phyloP scores from a whole-genome alignment of 2,113 vertebrate genomes.

The Cavia porcellus region DNA sequence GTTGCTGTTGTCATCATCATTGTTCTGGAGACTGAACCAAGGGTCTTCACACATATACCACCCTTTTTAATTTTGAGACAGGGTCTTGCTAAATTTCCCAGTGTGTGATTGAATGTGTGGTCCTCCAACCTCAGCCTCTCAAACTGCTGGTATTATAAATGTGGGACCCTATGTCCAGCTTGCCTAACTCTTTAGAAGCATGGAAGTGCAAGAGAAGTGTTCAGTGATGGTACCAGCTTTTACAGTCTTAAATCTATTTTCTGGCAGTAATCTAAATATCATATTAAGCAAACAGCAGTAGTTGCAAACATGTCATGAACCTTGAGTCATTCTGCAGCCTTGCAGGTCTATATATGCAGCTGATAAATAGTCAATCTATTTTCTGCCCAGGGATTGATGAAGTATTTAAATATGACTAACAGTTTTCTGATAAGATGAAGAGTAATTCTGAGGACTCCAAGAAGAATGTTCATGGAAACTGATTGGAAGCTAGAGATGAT shows the following conservation, averaged over 20 bases:
- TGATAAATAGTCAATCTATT: background rate
- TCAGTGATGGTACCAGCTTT: background rate
- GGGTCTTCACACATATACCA: background rate
- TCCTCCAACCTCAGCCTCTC: background rate
- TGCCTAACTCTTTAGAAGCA: background rate
- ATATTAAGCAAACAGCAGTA: background rate
- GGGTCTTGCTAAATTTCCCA: background rate
- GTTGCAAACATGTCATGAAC: background rate
- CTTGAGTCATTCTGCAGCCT: background rate
- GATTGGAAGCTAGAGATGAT: background rate
- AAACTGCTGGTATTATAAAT: background rate
- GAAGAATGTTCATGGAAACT: background rate
- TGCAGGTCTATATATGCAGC: background rate
- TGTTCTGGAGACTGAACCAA: background rate
- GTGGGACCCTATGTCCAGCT: background rate
- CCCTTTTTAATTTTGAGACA: background rate
- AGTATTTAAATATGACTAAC: background rate
- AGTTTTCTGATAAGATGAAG: background rate
- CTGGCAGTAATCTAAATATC: background rate
- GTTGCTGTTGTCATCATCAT: background rate
- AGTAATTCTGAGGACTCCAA: background rate
- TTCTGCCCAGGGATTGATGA: background rate
- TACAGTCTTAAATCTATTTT: background rate
- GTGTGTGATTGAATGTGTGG: background rate
- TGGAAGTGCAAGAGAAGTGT: background rate